A percentile compares a stretch with the other conserved stretches of the same genome.
Conservation (phyloP, 2,888 invertebrate species). For the Scaptomyza polygonia region DNA sequence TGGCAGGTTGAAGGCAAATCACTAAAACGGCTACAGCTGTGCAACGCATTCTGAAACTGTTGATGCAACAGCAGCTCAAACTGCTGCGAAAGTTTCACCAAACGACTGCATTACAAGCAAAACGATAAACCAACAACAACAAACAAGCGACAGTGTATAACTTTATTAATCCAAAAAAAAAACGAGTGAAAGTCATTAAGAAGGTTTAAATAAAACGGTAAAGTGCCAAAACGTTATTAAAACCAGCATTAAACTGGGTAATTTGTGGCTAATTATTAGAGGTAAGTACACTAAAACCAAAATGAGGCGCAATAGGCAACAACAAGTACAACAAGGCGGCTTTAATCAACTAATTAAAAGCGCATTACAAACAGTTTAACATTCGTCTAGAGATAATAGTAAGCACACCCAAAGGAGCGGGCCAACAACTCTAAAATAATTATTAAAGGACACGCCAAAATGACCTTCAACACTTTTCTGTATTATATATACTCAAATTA, state of each 20-base stretch:
- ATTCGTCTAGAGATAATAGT: conserved; percentile 14
- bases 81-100: conserved; percentile 82
- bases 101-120: conserved; percentile 73
- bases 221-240: conserved; percentile 33
- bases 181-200: neutral
- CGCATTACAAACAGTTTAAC: conserved; percentile 39
- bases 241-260: conserved; percentile 80
- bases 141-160: neutral
- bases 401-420: neutral
- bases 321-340: conserved; percentile 5
- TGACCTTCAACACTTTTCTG: conserved; percentile 19
- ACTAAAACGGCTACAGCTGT: conserved; percentile 84
- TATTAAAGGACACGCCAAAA: conserved; percentile 22
- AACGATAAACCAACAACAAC: conserved; percentile 64
- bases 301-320: too few species aligned
- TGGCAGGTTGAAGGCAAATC: conserved; percentile 56
- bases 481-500: neutral
- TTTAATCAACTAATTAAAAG: conserved; percentile 66
- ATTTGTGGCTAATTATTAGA: conserved; percentile 81
- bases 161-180: neutral
- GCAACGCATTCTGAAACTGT: conserved; percentile 83
- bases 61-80: conserved; percentile 84
- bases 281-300: too few species aligned
- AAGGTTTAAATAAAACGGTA: conserved; percentile 9
- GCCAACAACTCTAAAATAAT: neutral